Conservation (phyloP, 2,113 vertebrate species). For the Bubo scandiacus region DNA sequence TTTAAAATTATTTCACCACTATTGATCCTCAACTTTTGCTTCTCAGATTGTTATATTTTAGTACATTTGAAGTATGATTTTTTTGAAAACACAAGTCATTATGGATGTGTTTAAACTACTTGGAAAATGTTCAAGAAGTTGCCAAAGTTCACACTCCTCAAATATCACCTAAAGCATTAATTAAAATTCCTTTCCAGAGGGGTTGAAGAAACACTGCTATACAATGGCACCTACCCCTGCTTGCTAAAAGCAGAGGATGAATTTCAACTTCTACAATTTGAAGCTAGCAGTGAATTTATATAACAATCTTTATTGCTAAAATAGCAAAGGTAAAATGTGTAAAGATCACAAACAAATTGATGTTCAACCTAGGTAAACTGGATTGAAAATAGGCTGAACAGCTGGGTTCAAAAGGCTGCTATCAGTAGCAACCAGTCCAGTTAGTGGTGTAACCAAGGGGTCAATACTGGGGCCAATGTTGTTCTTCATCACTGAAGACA, state of each 20-base stretch:
- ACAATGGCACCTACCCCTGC: neutral
- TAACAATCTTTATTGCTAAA: neutral
- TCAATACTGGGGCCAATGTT: neutral
- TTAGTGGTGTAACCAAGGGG: neutral
- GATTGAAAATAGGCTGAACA: neutral
- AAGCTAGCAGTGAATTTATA: neutral
- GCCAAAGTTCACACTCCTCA: constrained; percentile 32
- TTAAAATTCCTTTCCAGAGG: constrained; percentile 11
- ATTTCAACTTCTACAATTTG: neutral
- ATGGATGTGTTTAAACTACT: neutral
- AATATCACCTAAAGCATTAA: constrained; percentile 14
- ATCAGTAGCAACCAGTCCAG: neutral
- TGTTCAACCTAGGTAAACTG: fast-evolving
- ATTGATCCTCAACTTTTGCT: neutral
- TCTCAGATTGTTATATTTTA: neutral
- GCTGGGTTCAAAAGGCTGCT: neutral
- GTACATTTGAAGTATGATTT: neutral
- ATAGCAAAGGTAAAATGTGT: neutral
- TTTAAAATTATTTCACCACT: neutral
- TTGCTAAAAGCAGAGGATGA: neutral
- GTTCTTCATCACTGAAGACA: neutral
- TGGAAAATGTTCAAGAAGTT: neutral
- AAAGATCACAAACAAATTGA: neutral
- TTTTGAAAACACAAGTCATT: neutral
- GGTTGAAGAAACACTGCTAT: neutral